These are phyloP conservation scores for Eleginops maclovinus DNA, from an alignment of 2,113 vertebrate genomes.

Conservation along the genomic window DNA sequence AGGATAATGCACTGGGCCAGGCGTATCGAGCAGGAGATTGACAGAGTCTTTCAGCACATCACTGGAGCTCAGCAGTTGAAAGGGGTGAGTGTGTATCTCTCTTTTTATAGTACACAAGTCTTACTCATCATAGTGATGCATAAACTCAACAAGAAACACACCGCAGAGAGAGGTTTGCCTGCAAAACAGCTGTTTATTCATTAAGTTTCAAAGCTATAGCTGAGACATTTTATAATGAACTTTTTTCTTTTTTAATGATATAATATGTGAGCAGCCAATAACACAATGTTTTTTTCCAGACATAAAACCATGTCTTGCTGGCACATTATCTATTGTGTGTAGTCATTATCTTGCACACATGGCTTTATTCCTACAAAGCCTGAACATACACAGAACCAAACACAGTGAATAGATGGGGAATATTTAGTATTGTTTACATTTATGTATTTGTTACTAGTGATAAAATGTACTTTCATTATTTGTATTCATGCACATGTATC, in stretches of 20 bases:
- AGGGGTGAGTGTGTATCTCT: slow-evolving; percentile 86
- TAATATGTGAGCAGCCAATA: not conserved
- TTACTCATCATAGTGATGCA: slow-evolving; percentile 49
- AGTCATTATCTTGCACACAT: slow-evolving; percentile 36
- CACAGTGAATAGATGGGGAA: slow-evolving; percentile 38
- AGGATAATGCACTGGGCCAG: slow-evolving; percentile 99
- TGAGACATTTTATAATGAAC: slow-evolving; percentile 24
- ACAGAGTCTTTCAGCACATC: slow-evolving; percentile 97
- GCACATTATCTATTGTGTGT: slow-evolving; percentile 26
- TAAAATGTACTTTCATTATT: slow-evolving; percentile 7
- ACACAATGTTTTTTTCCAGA: slow-evolving; percentile 13
- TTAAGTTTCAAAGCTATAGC: slow-evolving; percentile 30
- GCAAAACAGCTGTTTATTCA: slow-evolving; percentile 41
- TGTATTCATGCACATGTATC: not conserved
- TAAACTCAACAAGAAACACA: slow-evolving; percentile 38
- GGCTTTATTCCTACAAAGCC: slow-evolving; percentile 6
- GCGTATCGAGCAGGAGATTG: slow-evolving; percentile 97
- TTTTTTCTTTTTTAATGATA: slow-evolving; percentile 20
- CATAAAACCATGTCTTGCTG: slow-evolving; percentile 19
- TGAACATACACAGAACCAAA: slow-evolving; percentile 5
- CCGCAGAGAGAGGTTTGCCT: slow-evolving; percentile 19
- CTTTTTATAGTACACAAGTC: slow-evolving; percentile 15
- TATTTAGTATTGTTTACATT: slow-evolving; percentile 24
- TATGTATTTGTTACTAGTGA: slow-evolving; percentile 1
- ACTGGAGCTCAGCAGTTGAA: slow-evolving; percentile 95